Base-by-base conservation (phyloP, 2,113 vertebrate genomes). In the Pycnonotus jocosus region DNA sequence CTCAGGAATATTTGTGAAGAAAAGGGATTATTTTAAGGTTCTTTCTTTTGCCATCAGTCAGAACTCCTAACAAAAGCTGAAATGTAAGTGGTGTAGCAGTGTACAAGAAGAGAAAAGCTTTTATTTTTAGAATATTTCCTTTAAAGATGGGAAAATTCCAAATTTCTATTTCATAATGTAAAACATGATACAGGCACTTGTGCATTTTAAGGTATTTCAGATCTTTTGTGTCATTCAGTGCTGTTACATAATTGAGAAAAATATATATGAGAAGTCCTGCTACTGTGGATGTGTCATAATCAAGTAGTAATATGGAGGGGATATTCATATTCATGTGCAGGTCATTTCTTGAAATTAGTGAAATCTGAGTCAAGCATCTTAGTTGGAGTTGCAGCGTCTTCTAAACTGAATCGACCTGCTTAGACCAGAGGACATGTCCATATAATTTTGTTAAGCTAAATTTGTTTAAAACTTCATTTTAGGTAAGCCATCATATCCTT, bases 161-260 rank as follows among this genome's bases (percentile, higher is more conserved):
- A 44, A 57, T 80, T 81, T 71, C 37, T 45, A 9, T 77, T 47
- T 77, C 5, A 6, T 38, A 17, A 51, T 47, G 51, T 42, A 70
- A 62, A 84, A 20, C 6, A 23, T 0, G 0, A 60, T 72, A 33
- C 8, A 54, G 17, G 11, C 1, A 1, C 17, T 87, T 78, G 28
- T 40, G 40, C 25, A 16, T 89, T 94, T 30, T 70, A 15, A 42
- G 20, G 7, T 66, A 37, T 73, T 81, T 70, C 31, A 69, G n/a
- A 37, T 66, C 20, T 73, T 62, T 86, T 44, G 19, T 88, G 27
- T 65, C 7, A 13, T 70, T 91, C 51, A 42, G 0, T 84, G 28
- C 60, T 58, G 5, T 81, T 65, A 45, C 5, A 11, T 18, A 56
- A 28, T 60, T 65, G 45, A 81, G 40, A 65, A 83, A 37, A 37